A percentile compares a stretch with the other conserved stretches of the same genome.
Evolutionary conservation across 2,888 invertebrate genomes (phyloP).

Genomic region (Pelosia muscerda): DNA sequence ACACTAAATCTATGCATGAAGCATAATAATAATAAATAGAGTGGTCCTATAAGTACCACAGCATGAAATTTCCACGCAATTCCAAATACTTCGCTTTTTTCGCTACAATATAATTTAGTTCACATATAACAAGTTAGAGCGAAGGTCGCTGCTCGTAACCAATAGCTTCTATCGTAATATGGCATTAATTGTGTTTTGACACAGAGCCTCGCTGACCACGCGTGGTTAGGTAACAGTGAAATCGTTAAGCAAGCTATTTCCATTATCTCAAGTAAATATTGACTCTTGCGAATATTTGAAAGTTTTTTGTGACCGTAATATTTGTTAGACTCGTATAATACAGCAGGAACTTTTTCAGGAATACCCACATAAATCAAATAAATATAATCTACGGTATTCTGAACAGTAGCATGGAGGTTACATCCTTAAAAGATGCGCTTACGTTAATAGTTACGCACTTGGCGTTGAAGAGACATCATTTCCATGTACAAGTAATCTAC

Average conservation of each 20-base stretch:
- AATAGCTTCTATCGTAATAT: slow-evolving; percentile 26
- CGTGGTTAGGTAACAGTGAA: slow-evolving; percentile 77
- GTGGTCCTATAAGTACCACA: not conserved
- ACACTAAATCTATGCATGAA: too few relatives aligned
- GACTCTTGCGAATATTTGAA: slow-evolving; percentile 8
- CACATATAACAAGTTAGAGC: slow-evolving; percentile 17
- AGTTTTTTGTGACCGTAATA: not conserved
- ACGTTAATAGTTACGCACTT: too few relatives aligned
- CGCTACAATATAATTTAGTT: slow-evolving; percentile 1
- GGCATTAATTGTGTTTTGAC: slow-evolving; percentile 53
- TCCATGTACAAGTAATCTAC: too few relatives aligned
- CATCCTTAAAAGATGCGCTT: too few relatives aligned
- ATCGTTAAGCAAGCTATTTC: slow-evolving; percentile 53
- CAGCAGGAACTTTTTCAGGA: not conserved
- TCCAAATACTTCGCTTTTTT: not conserved
- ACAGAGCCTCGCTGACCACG: slow-evolving; percentile 59
- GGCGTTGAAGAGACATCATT: too few relatives aligned
- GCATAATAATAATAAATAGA: not conserved
- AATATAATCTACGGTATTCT: too few relatives aligned
- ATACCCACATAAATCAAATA: too few relatives aligned
- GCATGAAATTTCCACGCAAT: not conserved
- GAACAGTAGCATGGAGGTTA: too few relatives aligned
- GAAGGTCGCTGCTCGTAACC: slow-evolving; percentile 15
- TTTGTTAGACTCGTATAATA: not conserved
- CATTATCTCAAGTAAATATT: slow-evolving; percentile 24